A percentile compares a stretch with the other conserved stretches of the same genome.
Evolutionary conservation across 2,797 vertebrate species (phyloP).

Genomic region (Nyctalus aviator): DNA sequence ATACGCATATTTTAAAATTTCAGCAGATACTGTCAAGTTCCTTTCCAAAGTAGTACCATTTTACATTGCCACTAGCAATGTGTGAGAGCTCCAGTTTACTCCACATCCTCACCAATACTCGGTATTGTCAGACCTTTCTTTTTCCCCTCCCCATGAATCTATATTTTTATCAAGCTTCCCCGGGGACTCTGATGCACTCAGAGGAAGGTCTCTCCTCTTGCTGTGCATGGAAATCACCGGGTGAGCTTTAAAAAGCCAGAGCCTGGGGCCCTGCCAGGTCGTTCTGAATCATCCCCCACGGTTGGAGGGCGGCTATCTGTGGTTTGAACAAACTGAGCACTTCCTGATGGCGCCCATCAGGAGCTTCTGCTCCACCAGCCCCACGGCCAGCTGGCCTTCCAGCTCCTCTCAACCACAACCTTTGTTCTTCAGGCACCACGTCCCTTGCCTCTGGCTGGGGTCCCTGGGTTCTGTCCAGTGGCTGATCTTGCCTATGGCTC

Average conservation of each 20-base stretch:
- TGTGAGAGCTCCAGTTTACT: background rate
- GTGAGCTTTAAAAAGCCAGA: background rate
- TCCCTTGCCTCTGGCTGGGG: background rate
- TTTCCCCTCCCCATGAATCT: background rate
- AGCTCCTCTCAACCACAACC: background rate
- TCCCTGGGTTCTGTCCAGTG: background rate
- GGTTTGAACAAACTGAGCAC: background rate
- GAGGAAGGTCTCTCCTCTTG: background rate
- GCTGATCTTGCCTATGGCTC: background rate
- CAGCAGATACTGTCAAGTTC: background rate
- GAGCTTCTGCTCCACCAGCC: background rate
- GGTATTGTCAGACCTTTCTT: background rate
- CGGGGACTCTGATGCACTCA: background rate
- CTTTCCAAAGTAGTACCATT: background rate
- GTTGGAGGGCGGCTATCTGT: background rate
- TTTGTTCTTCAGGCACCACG: background rate
- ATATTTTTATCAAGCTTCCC: background rate
- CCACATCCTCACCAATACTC: background rate
- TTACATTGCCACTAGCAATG: background rate
- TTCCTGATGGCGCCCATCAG: accelerated
- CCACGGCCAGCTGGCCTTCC: accelerated
- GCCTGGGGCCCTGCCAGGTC: background rate
- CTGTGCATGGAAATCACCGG: background rate
- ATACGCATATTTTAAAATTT: background rate
- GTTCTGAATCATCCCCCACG: background rate